These are phyloP conservation scores for Lomographa bimaculata DNA, from an alignment of 2,888 invertebrate genomes.

Conservation along the genomic window DNA sequence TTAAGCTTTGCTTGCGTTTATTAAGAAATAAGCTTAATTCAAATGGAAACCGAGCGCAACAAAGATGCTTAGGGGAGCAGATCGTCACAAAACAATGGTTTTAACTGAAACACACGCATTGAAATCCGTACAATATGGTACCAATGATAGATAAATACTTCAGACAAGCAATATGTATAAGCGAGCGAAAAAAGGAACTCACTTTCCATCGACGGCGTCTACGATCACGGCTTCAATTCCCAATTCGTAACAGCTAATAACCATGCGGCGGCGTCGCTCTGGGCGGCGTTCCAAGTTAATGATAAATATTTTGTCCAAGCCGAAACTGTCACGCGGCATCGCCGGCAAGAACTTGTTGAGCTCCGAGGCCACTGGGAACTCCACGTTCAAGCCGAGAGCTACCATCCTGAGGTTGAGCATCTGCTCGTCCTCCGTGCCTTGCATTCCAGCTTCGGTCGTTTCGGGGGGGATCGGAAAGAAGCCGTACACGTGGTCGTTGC, in stretches of 20 bases:
- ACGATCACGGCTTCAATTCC: slow-evolving; percentile 90
- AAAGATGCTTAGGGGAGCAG: no score
- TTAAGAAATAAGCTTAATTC: no score
- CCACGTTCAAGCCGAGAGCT: slow-evolving; percentile 85
- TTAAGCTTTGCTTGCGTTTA: no score
- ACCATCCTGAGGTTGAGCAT: slow-evolving; percentile 90
- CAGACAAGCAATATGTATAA: no score
- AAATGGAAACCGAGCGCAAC: no score
- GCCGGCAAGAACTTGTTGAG: slow-evolving; percentile 58
- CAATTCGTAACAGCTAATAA: slow-evolving; percentile 89
- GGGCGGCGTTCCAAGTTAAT: slow-evolving; percentile 94
- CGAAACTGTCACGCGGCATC: slow-evolving; percentile 84
- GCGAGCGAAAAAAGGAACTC: slow-evolving; percentile 35
- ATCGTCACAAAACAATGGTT: no score
- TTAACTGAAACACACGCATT: no score
- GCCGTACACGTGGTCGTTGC: slow-evolving; percentile 93
- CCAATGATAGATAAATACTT: no score
- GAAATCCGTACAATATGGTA: no score
- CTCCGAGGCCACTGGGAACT: slow-evolving; percentile 63
- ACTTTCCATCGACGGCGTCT: slow-evolving; percentile 96
- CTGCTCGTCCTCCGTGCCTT: slow-evolving; percentile 86
- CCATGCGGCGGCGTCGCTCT: slow-evolving; percentile 92
- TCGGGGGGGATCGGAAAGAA: slow-evolving; percentile 92
- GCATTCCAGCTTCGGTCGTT: slow-evolving; percentile 42
- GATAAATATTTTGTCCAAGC: slow-evolving; percentile 93